These are phyloP conservation scores for Fregata magnificens DNA, from an alignment of 2,113 vertebrate species.

Conservation along the genomic window DNA sequence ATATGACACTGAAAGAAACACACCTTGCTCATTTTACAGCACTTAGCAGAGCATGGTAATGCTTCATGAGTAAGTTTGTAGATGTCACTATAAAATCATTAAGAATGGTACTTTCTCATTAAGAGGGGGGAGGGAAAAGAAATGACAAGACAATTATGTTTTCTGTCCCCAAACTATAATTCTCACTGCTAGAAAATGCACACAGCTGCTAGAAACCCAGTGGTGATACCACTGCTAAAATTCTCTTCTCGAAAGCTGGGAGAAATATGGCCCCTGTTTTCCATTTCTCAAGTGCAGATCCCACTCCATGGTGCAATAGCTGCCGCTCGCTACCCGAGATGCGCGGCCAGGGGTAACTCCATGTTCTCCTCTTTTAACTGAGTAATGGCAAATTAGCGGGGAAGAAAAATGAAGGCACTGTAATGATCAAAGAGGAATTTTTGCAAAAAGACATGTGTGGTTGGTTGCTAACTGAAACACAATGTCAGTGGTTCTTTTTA, in stretches of 20 bases:
- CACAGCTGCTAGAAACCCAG: neutral
- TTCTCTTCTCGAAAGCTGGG: neutral
- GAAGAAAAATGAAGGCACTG: neutral
- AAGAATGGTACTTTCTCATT: neutral
- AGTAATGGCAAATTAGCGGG: neutral
- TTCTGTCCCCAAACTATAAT: neutral
- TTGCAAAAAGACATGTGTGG: neutral
- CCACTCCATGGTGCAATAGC: neutral
- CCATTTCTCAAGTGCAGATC: neutral
- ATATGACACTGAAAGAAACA: neutral
- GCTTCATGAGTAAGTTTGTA: neutral
- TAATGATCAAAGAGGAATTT: slow-evolving; percentile 5
- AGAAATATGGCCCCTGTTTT: neutral
- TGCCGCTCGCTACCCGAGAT: neutral
- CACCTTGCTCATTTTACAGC: neutral
- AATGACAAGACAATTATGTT: neutral
- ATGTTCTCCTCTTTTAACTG: neutral
- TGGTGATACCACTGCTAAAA: neutral
- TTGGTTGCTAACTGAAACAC: slow-evolving; percentile 29
- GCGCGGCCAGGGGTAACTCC: neutral
- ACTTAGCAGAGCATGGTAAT: neutral
- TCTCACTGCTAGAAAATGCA: neutral
- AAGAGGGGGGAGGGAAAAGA: neutral
- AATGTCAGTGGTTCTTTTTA: neutral
- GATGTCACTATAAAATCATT: neutral